Base-by-base conservation (phyloP, 2,888 invertebrate species). In the Dichetophora obliterata region DNA sequence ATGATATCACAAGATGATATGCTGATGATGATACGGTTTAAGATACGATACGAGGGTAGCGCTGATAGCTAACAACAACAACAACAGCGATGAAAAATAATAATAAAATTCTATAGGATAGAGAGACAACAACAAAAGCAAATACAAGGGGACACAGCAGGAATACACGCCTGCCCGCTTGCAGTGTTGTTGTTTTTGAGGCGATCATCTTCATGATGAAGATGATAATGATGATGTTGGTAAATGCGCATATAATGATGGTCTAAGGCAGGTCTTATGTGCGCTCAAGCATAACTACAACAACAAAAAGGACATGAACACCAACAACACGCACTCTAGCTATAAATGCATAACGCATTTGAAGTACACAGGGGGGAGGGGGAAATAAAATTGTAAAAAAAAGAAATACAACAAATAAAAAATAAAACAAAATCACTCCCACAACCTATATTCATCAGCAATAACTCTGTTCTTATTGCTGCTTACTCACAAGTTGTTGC, bases 1-100 rank as follows among this genome's bases (percentile, higher is more conserved):
- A 73, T 73, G 73, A 73, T 73, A 73, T 73, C 73, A 73, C 63
- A 52, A 52, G 73, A 73, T 59, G 27, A 27, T 22, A n/a, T 14
- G 43, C 48, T 22, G 68, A 68, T 43, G 50, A 71, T 69, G 72
- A 72, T 73, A 73, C 50, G 63, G 63, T 31, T 19, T 50, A 43
- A 31, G 73, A 65, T 57, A 14, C 37, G 68, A 48, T 9, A n/a
- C n/a, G 5, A 22, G 27, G 22, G 27, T 19, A 19, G 19, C 22
- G 48, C 19, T 8, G 48, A n/a, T 50, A 31, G 68, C 11, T 9
- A 27, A 11, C 24, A 31, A 31, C 31, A 14, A 34, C 34, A 22
- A 24, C 50, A 19, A 16, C 3, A 14, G n/a, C 34, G 31, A 54
- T 31, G 31, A 69, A 11, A 31, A 27, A 54, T 27, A 31, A 34